Conservation (phyloP, 2,888 invertebrate genomes). For the Xylocampa areola region DNA sequence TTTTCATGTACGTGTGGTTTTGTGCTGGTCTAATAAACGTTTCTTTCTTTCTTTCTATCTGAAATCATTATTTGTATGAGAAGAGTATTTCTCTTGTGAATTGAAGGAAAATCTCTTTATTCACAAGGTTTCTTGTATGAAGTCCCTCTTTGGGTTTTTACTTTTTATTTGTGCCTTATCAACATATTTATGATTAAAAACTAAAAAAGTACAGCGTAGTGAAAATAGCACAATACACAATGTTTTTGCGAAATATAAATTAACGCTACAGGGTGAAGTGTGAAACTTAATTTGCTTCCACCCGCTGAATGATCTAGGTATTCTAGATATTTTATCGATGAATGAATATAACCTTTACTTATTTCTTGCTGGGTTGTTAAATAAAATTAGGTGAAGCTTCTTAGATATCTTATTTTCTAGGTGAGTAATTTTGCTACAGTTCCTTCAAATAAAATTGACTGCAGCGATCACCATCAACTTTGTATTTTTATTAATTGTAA, state of each 20-base stretch:
- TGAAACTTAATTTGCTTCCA: too few species aligned
- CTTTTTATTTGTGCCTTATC: too few species aligned
- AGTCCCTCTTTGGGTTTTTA: too few species aligned
- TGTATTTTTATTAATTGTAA: background rate
- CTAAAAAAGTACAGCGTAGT: background rate
- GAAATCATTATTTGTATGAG: too few species aligned
- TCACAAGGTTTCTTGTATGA: too few species aligned
- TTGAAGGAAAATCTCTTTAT: too few species aligned
- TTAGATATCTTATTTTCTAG: slow-evolving; percentile 30
- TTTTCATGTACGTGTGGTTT: too few species aligned
- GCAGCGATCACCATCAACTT: background rate
- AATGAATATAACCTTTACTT: slow-evolving; percentile 10
- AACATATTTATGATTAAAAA: too few species aligned
- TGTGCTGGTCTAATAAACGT: too few species aligned
- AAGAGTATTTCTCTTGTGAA: too few species aligned
- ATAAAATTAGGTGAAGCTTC: background rate
- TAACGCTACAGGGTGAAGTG: slow-evolving; percentile 2
- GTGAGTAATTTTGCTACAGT: background rate
- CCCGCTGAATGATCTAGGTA: background rate
- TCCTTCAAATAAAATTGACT: background rate
- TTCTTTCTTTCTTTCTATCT: too few species aligned
- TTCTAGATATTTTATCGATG: background rate
- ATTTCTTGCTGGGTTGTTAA: slow-evolving; percentile 3
- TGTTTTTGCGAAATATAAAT: slow-evolving; percentile 13
- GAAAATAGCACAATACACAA: slow-evolving; percentile 16